These are phyloP conservation scores for Cordilura impudica DNA, from an alignment of 2,888 invertebrate genomes.

Conservation along the genomic window DNA sequence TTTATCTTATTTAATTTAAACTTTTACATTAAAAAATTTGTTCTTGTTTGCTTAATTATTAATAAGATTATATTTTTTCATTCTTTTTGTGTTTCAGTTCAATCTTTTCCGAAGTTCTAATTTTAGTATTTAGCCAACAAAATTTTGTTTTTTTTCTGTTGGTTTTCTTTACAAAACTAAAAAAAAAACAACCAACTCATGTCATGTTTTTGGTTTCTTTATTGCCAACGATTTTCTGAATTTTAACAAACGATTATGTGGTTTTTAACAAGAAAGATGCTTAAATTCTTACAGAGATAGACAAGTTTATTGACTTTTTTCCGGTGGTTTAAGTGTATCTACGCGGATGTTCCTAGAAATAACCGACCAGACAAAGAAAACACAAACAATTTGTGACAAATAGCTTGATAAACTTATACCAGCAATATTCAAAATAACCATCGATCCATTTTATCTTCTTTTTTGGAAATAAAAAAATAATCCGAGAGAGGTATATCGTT, in stretches of 20 bases:
- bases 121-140: slow-evolving; percentile 58
- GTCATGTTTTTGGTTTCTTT: slow-evolving; percentile 36
- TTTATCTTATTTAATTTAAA: background rate
- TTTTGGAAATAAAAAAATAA: no score
- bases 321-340: no score
- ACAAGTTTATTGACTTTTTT: slow-evolving; percentile 51
- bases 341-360: no score
- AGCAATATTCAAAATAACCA: no score
- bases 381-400: no score
- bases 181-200: slow-evolving; percentile 3
- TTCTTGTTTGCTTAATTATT: background rate
- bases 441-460: no score
- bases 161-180: background rate
- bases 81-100: slow-evolving; percentile 37
- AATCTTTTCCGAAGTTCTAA: slow-evolving; percentile 54
- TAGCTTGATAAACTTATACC: no score
- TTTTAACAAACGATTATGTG: slow-evolving; percentile 16
- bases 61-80: slow-evolving; percentile 1
- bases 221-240: slow-evolving; percentile 48
- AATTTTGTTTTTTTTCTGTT: slow-evolving; percentile 28
- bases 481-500: no score
- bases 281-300: slow-evolving; percentile 48
- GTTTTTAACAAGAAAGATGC: slow-evolving; percentile 33
- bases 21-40: slow-evolving; percentile 22
- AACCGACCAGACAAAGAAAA: no score